Conservation (phyloP, 2,888 invertebrate species). For the Oscheius sp. region DNA sequence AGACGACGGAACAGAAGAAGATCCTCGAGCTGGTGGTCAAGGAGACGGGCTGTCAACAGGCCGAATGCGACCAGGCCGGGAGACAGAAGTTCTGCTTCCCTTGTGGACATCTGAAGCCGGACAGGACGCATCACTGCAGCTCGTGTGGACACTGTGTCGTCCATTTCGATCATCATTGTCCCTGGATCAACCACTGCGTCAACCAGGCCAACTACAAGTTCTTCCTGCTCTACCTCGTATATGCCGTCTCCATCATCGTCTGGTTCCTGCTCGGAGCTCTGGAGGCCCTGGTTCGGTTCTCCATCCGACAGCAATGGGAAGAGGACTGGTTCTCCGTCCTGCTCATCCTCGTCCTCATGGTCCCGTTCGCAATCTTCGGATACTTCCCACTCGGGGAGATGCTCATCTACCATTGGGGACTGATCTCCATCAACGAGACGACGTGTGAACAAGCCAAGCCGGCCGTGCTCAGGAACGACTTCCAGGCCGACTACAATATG, state of each 20-base stretch:
- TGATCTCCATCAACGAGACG: conserved; percentile 63
- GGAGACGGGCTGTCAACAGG: conserved; percentile 39
- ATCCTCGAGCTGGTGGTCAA: conserved; percentile 50
- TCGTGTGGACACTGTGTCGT: conserved; percentile 65
- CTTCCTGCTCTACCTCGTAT: conserved; percentile 63
- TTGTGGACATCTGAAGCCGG: conserved; percentile 63
- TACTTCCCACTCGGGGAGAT: conserved; percentile 63
- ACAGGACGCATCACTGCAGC: conserved; percentile 62
- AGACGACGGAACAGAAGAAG: conserved; percentile 44
- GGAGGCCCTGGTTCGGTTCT: conserved; percentile 58
- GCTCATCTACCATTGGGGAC: conserved; percentile 52
- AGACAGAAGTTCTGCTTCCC: conserved; percentile 60
- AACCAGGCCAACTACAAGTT: conserved; percentile 63
- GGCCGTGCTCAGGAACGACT: conserved; percentile 59
- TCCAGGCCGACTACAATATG: conserved; percentile 60
- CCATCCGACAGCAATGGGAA: conserved; percentile 50
- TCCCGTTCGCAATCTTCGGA: conserved; percentile 40
- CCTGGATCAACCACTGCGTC: conserved; percentile 66
- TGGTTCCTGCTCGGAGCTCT: conserved; percentile 50
- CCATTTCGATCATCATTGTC: conserved; percentile 63
- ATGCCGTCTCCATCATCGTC: conserved; percentile 48
- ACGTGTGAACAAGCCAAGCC: conserved; percentile 68
- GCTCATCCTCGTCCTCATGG: conserved; percentile 30
- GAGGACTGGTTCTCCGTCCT: conserved; percentile 46
- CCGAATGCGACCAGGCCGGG: conserved; percentile 54